A percentile compares a stretch with the other conserved stretches of the same genome.
phyloP scores from a whole-genome alignment of 2,113 vertebrate species.

The Pomatostomus ruficeps region DNA sequence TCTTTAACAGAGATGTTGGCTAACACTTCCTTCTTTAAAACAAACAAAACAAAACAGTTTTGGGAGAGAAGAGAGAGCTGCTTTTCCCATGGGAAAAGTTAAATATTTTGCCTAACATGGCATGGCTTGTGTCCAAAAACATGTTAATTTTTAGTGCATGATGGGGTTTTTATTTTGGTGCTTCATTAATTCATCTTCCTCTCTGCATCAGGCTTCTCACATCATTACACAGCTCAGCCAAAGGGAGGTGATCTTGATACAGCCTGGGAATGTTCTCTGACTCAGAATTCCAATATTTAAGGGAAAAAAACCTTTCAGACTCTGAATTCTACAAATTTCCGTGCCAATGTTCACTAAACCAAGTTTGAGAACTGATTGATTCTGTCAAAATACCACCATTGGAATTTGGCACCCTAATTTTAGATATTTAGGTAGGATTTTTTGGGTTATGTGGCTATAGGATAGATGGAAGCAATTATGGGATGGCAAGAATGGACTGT shows the following conservation, averaged over 20 bases:
- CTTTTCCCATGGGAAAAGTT: background rate
- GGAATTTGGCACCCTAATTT: background rate
- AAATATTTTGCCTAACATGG: background rate
- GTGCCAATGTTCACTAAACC: background rate
- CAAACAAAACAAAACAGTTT: background rate
- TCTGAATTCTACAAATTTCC: background rate
- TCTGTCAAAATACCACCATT: background rate
- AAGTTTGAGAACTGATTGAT: background rate
- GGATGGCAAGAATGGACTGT: background rate
- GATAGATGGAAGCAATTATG: background rate
- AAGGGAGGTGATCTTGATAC: background rate
- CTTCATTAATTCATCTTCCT: background rate
- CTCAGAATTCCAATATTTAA: background rate
- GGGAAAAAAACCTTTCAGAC: background rate
- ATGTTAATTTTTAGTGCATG: background rate
- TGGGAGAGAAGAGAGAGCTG: background rate
- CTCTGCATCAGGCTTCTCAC: background rate
- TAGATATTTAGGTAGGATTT: background rate
- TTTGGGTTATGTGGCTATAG: rapidly evolving
- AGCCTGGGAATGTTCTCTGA: background rate
- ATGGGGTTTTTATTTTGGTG: background rate
- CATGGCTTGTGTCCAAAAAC: background rate
- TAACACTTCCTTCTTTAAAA: background rate
- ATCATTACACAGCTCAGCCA: background rate
- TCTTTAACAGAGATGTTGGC: background rate